Evolutionary conservation across 2,113 vertebrate genomes (phyloP).

Genomic region (Chloropsis hardwickii): DNA sequence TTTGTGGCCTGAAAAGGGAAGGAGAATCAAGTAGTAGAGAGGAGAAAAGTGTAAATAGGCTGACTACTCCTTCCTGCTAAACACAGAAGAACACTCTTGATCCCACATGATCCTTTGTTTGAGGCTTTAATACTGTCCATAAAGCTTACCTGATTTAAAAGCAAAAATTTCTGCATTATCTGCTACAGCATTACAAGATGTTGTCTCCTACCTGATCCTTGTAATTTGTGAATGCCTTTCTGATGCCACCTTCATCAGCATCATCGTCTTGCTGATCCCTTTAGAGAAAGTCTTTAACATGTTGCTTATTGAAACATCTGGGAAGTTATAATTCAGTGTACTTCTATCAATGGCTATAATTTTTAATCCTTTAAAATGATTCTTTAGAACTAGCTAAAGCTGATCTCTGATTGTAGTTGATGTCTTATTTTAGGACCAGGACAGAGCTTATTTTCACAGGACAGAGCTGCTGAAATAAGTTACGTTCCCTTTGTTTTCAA

Average conservation of each 20-base stretch:
- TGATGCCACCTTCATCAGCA: background rate
- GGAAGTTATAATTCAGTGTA: background rate
- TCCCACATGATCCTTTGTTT: background rate
- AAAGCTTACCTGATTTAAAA: background rate
- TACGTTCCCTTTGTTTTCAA: background rate
- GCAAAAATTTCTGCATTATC: background rate
- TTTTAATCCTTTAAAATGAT: background rate
- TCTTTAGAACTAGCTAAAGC: background rate
- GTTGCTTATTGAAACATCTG: background rate
- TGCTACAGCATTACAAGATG: background rate
- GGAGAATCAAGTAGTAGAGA: background rate
- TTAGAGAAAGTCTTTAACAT: background rate
- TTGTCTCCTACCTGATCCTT: background rate
- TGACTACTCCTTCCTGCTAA: background rate
- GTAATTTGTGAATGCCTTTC: background rate
- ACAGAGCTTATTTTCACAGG: background rate
- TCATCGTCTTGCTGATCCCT: background rate
- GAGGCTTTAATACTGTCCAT: background rate
- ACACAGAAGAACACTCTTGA: background rate
- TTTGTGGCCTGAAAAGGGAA: background rate
- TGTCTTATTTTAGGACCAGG: background rate
- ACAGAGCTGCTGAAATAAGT: background rate
- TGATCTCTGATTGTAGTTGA: background rate
- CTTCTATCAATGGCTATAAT: background rate
- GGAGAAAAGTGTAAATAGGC: background rate